phyloP scores from a whole-genome alignment of 1,140 invertebrate genomes.

The Stegodyphus mimosarum region DNA sequence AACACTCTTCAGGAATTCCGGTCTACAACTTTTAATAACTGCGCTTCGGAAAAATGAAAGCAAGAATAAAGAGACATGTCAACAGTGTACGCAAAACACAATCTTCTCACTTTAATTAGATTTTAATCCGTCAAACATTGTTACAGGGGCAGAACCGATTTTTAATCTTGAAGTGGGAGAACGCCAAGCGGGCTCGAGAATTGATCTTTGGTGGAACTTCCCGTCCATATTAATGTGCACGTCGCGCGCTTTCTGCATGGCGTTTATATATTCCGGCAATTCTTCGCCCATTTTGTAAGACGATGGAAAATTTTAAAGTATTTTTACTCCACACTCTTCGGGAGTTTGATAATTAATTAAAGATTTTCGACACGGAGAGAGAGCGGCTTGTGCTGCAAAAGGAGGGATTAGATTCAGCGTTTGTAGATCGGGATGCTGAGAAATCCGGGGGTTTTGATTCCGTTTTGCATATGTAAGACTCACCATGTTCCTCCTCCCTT shows the following conservation, averaged over 20 bases:
- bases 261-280: background rate
- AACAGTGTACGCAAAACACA: slow-evolving; percentile 36
- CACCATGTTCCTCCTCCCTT: background rate
- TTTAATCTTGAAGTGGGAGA: slow-evolving; percentile 33
- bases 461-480: slow-evolving; percentile 53
- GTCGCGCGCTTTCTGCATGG: background rate
- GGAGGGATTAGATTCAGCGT: slow-evolving; percentile 1
- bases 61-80: slow-evolving; percentile 24
- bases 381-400: slow-evolving; percentile 17
- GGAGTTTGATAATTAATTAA: slow-evolving; percentile 51
- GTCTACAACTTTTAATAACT: background rate
- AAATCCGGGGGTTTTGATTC: slow-evolving; percentile 42
- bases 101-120: slow-evolving; percentile 39
- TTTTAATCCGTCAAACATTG: slow-evolving; percentile 51
- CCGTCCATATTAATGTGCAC: background rate
- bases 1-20: background rate
- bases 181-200: background rate
- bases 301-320: slow-evolving; percentile 32
- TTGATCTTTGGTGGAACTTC: background rate
- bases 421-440: slow-evolving; percentile 9
- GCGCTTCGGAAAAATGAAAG: background rate
- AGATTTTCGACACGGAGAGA: slow-evolving; percentile 18
- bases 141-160: slow-evolving; percentile 15
- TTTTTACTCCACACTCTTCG: slow-evolving; percentile 21
- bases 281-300: slow-evolving; percentile 22